Evolutionary conservation across 2,888 invertebrate genomes (phyloP).

Genomic region (Folsomia manolachei): DNA sequence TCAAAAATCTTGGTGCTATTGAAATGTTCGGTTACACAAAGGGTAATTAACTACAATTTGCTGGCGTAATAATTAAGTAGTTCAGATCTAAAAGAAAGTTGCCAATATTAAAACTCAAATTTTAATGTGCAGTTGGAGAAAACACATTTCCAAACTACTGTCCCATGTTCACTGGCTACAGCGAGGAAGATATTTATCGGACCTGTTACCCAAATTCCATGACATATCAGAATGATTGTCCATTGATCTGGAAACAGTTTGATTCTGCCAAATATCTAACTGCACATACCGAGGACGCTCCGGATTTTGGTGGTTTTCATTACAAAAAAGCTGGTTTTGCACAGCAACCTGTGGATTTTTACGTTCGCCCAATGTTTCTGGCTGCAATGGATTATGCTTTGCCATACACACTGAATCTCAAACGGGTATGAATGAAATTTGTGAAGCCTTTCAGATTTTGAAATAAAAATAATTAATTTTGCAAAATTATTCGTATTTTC

Average conservation of each 20-base stretch:
- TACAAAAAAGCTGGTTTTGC: conserved; percentile 8
- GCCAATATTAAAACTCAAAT: too few species aligned
- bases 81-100: too few species aligned
- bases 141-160: conserved; percentile 12
- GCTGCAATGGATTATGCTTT: background rate
- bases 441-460: background rate
- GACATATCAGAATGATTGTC: background rate
- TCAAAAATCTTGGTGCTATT: background rate
- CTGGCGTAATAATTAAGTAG: too few species aligned
- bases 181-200: background rate
- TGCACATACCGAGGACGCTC: conserved; percentile 7
- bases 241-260: conserved; percentile 11
- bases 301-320: background rate
- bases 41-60: background rate
- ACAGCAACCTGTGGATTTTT: conserved; percentile 11
- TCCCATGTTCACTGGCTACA: background rate
- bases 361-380: conserved; percentile 1
- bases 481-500: background rate
- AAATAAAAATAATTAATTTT: too few species aligned
- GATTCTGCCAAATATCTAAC: conserved; percentile 9
- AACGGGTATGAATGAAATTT: background rate
- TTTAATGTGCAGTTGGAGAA: conserved; percentile 13
- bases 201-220: background rate
- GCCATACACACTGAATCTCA: background rate
- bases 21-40: conserved; percentile 13